Conservation (phyloP, 2,113 vertebrate species). For the Mesocricetus auratus region DNA sequence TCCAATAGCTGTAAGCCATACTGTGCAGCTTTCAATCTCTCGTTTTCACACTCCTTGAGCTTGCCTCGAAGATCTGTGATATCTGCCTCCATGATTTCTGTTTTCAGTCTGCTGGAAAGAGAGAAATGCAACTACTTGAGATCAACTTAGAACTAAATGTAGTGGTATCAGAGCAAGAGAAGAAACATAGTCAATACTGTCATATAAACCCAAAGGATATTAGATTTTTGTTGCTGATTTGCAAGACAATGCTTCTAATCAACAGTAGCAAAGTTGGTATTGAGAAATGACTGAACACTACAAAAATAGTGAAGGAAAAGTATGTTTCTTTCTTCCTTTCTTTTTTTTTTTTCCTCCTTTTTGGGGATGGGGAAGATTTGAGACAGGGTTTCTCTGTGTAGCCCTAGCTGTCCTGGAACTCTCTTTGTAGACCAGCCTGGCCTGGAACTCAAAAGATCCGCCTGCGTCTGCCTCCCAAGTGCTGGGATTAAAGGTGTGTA, state of each 20-base stretch:
- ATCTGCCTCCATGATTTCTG: slow-evolving; percentile 85
- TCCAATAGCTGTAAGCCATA: slow-evolving; percentile 94
- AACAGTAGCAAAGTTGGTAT: not conserved
- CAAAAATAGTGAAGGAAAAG: not conserved
- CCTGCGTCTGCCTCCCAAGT: not conserved
- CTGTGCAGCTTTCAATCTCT: slow-evolving; percentile 92
- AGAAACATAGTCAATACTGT: not conserved
- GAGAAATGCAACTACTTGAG: slow-evolving; percentile 42
- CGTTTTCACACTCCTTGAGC: slow-evolving; percentile 91
- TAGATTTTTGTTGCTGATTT: slow-evolving; percentile 37
- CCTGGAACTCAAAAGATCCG: not conserved
- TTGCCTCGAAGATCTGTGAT: slow-evolving; percentile 87
- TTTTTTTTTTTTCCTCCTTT: too few relatives aligned
- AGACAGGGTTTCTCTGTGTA: not conserved
- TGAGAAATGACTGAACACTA: not conserved
- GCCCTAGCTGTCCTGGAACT: not conserved
- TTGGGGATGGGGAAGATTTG: too few relatives aligned
- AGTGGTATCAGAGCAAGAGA: not conserved
- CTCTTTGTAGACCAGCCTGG: too few relatives aligned
- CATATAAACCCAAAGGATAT: not conserved
- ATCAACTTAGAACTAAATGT: not conserved
- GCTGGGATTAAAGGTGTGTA: not conserved
- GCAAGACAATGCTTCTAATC: not conserved
- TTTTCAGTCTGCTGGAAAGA: slow-evolving; percentile 50
- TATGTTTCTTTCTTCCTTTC: too few relatives aligned